Evolutionary conservation across 2,888 invertebrate genomes (phyloP), one percentile per base, ranked within the genome.

Genomic region (Xylocampa areola): DNA sequence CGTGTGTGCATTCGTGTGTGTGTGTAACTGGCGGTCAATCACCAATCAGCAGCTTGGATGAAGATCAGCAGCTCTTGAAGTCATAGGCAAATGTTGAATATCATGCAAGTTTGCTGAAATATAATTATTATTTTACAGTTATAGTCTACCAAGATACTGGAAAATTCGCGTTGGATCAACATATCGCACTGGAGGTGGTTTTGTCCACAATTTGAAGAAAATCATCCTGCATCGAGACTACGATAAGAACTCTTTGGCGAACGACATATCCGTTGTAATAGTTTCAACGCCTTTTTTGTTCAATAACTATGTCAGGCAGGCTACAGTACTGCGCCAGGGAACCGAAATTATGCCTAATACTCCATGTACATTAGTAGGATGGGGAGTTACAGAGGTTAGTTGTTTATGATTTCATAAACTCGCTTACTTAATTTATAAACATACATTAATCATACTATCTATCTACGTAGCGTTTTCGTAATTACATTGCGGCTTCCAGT

Each of bases 341-440:
- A 82, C 85, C 2, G 90, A 92, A 60, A 71, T 92, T 0, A 82
- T 78, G 32, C 75, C 85, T 3, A 81, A 87, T 59, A 86, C 90
- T 4, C 36, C 87, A 0, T 85, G 87, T 47, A 85, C 86, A 0
- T 69, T 94, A 0, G 82, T 89, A 21, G 94, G 94, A 41, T 94
- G 94, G 94, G 94, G 94, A 8, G 84, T 89, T 21, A 80, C 81
- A 1, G 82, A 91, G 84, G 93, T 93, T 59, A n/a, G n/a, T n/a
- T 68, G 54, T 49, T 37, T 16, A 10, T 39, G 7, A 21, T 21
- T 14, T 1, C 13, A 16, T 8, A n/a, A n/a, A n/a, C n/a, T n/a
- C n/a, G n/a, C n/a, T n/a, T n/a, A n/a, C n/a, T n/a, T n/a, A n/a
- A n/a, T n/a, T n/a, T n/a, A n/a, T n/a, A n/a, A n/a, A n/a, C n/a